Conservation (phyloP, 2,888 invertebrate species). For the Agrochola macilenta region DNA sequence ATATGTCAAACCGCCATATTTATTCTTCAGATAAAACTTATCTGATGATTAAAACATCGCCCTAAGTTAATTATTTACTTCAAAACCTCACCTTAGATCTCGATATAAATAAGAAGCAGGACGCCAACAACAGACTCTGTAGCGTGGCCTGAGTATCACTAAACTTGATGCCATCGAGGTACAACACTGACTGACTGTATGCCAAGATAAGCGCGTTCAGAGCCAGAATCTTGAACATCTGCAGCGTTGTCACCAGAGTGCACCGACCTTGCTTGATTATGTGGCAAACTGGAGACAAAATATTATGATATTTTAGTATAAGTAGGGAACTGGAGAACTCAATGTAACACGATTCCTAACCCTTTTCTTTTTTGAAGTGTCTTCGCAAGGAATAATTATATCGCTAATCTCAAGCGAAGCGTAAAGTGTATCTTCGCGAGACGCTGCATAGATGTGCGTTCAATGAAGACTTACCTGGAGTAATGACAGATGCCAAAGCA, state of each 20-base stretch:
- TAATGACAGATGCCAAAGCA: background rate
- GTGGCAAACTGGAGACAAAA: conserved; percentile 95
- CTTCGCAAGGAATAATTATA: too few species aligned
- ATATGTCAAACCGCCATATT: background rate
- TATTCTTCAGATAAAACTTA: background rate
- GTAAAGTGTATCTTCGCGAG: background rate
- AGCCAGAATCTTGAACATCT: conserved; percentile 99
- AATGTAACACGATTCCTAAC: background rate
- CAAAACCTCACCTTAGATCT: conserved; percentile 95
- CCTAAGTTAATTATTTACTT: background rate
- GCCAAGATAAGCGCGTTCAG: conserved; percentile 99
- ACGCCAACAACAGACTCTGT: conserved; percentile 98
- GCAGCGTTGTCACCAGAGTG: conserved; percentile 99
- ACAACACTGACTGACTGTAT: conserved; percentile 99
- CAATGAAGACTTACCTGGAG: background rate
- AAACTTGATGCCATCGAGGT: conserved; percentile 99
- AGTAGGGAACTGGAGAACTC: background rate
- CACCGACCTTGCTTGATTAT: conserved; percentile 99
- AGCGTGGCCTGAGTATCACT: conserved; percentile 99
- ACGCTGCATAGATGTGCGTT: background rate
- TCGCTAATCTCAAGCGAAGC: too few species aligned
- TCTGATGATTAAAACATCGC: background rate
- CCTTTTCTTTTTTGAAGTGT: background rate
- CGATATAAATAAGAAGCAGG: conserved; percentile 99
- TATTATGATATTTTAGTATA: background rate